Evolutionary conservation across 2,113 vertebrate species (phyloP), one percentile per base, ranked within the genome.

Genomic region (Scytalopus superciliaris): DNA sequence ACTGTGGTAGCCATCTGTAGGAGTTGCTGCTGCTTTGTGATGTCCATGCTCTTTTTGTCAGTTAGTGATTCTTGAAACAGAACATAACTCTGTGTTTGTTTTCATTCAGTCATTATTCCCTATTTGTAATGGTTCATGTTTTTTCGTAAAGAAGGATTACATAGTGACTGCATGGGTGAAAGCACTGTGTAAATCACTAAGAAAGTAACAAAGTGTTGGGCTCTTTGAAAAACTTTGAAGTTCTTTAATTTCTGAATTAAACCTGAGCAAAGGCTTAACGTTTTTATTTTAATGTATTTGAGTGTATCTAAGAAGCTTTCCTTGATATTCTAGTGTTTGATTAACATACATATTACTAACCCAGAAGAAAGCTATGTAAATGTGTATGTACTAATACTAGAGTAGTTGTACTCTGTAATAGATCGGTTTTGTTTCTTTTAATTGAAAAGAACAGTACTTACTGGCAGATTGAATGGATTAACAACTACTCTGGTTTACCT

Each of bases 331-430:
- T 40, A 39, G 22, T 89, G 27, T 80, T 90, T 93, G 76, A 83
- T 94, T 94, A 91, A 78, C 42, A 89, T 92, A 53, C 42, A 18
- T 94, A 21, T 90, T 78, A 35, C 57, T 80, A 90, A 85, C 40
- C n/a, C 14, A 88, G 89, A 89, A 75, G 39, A 84, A 96, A 76
- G 62, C 47, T 74, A 88, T 92, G 78, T 56, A 68, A 82, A 67
- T 77, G 17, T 37, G 4, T 45, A 6, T 52, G 12, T 49, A 73
- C 50, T 73, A 80, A 70, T 70, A 49, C 7, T 55, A 31, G 77
- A 68, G 33, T 44, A 30, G 9, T 40, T 87, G n/a, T 87, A 44
- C n/a, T 84, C 64, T 50, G 31, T 69, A 73, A 70, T 27, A 80
- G 44, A 72, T 55, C 23, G 45, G 19, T 91, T 87, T 85, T 91